These are phyloP conservation scores for Drosophila sp. DNA, from an alignment of 1,140 invertebrate genomes.

Conservation along the genomic window DNA sequence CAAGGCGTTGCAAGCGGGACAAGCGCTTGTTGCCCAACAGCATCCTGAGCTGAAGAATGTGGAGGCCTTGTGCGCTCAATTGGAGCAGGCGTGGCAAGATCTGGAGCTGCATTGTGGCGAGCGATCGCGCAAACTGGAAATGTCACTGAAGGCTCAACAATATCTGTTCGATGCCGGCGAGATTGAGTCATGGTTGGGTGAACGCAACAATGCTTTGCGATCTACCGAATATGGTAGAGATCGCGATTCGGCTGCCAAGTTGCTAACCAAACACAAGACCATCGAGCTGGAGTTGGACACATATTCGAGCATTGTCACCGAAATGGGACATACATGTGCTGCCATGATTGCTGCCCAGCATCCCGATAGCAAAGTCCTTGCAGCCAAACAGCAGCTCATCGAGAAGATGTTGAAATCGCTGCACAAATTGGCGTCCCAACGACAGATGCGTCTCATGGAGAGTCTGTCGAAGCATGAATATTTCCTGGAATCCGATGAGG, in stretches of 20 bases:
- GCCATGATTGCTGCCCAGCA: conserved; percentile 91
- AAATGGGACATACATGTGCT: conserved; percentile 95
- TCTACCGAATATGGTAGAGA: conserved; percentile 95
- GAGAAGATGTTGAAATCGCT: conserved; percentile 92
- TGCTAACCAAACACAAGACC: conserved; percentile 96
- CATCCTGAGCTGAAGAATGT: conserved; percentile 92
- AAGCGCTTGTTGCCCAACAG: conserved; percentile 88
- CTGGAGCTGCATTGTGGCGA: conserved; percentile 89
- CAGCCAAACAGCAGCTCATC: conserved; percentile 91
- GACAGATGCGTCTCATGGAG: conserved; percentile 94
- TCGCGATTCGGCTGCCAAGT: conserved; percentile 94
- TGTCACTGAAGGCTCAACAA: conserved; percentile 94
- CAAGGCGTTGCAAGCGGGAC: conserved; percentile 90
- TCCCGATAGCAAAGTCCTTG: conserved; percentile 92
- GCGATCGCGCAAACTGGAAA: conserved; percentile 91
- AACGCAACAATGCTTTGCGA: conserved; percentile 92
- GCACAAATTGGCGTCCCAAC: conserved; percentile 91
- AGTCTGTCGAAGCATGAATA: conserved; percentile 97
- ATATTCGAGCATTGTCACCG: conserved; percentile 95
- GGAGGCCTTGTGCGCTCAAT: conserved; percentile 87
- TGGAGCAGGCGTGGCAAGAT: conserved; percentile 89
- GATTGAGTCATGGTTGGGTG: conserved; percentile 96
- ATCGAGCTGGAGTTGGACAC: conserved; percentile 96
- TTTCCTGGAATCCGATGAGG: conserved; percentile 94
- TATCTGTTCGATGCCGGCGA: conserved; percentile 96